A percentile compares a stretch with the other conserved stretches of the same genome.
Evolutionary conservation across 2,888 invertebrate genomes (phyloP).

Genomic region (Tipula confusa): DNA sequence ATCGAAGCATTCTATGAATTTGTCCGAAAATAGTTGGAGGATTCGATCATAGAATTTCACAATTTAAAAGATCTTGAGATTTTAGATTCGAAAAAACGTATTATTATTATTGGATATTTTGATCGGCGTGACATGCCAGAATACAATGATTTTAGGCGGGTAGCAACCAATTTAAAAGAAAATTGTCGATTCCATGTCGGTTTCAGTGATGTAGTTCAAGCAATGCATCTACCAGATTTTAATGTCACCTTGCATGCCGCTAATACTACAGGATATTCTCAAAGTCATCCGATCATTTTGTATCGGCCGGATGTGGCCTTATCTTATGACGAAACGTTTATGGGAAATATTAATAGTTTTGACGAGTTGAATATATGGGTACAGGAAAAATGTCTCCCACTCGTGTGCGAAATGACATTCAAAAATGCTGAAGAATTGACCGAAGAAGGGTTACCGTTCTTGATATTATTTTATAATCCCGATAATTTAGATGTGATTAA

Average conservation of each 20-base stretch:
- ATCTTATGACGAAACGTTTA: slow-evolving; percentile 78
- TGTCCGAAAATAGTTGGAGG: slow-evolving; percentile 81
- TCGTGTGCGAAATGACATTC: slow-evolving; percentile 98
- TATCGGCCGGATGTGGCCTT: slow-evolving; percentile 76
- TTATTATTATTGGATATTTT: slow-evolving; percentile 89
- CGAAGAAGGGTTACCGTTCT: slow-evolving; percentile 96
- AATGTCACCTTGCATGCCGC: slow-evolving; percentile 4
- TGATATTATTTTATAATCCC: slow-evolving; percentile 91
- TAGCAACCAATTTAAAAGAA: slow-evolving; percentile 84
- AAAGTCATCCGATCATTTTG: slow-evolving; percentile 66
- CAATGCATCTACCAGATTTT: slow-evolving; percentile 73
- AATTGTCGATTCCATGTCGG: slow-evolving; percentile 94
- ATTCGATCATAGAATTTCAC: slow-evolving; percentile 75
- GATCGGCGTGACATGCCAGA: slow-evolving; percentile 73
- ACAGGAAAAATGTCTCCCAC: slow-evolving; percentile 88
- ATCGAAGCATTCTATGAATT: slow-evolving; percentile 86
- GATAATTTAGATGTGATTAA: slow-evolving; percentile 79
- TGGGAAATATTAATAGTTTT: slow-evolving; percentile 67
- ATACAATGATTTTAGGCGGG: slow-evolving; percentile 73
- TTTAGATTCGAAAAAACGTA: slow-evolving; percentile 75
- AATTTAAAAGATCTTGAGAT: slow-evolving; percentile 67
- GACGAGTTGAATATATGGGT: slow-evolving; percentile 88
- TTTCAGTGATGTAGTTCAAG: slow-evolving; percentile 74
- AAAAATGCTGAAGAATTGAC: slow-evolving; percentile 99
- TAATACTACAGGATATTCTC: slow-evolving; percentile 20